These are phyloP conservation scores for Drosophila nikananu DNA, from an alignment of 1,140 invertebrate species.

Conservation along the genomic window DNA sequence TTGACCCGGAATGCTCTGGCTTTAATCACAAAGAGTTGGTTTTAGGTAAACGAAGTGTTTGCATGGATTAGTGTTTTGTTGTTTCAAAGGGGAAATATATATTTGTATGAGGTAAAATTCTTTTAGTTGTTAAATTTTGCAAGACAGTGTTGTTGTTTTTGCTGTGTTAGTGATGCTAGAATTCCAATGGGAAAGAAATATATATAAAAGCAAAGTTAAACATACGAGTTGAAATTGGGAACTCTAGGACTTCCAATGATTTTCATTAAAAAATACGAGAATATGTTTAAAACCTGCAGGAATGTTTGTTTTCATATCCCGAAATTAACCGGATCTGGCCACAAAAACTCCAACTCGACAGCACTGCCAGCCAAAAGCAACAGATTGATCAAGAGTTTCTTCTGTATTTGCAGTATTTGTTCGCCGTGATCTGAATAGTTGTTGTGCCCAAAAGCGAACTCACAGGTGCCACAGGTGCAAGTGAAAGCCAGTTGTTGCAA, in stretches of 20 bases:
- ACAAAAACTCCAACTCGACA: constrained; percentile 23
- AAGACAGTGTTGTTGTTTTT: constrained; percentile 49
- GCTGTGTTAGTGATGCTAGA: constrained; percentile 11
- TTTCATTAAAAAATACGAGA: background rate
- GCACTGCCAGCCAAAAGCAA: constrained; percentile 30
- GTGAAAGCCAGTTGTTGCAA: constrained; percentile 65
- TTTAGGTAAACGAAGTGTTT: constrained; percentile 32
- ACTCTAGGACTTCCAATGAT: too few species aligned
- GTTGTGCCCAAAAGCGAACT: constrained; percentile 27
- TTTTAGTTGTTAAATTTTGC: constrained; percentile 48
- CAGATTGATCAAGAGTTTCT: constrained; percentile 44
- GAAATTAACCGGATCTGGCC: constrained; percentile 55
- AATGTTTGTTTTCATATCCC: background rate
- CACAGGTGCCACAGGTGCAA: constrained; percentile 63
- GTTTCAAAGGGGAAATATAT: background rate
- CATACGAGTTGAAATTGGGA: background rate
- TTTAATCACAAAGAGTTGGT: constrained; percentile 13
- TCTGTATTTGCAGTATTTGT: constrained; percentile 64
- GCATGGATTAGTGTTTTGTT: background rate
- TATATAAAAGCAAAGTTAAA: background rate
- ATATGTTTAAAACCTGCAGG: background rate
- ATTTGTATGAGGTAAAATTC: constrained; percentile 22
- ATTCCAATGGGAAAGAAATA: background rate
- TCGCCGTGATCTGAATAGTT: constrained; percentile 53
- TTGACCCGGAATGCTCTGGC: background rate